phyloP scores from a whole-genome alignment of 2,888 invertebrate species.

The Ophion costatus region DNA sequence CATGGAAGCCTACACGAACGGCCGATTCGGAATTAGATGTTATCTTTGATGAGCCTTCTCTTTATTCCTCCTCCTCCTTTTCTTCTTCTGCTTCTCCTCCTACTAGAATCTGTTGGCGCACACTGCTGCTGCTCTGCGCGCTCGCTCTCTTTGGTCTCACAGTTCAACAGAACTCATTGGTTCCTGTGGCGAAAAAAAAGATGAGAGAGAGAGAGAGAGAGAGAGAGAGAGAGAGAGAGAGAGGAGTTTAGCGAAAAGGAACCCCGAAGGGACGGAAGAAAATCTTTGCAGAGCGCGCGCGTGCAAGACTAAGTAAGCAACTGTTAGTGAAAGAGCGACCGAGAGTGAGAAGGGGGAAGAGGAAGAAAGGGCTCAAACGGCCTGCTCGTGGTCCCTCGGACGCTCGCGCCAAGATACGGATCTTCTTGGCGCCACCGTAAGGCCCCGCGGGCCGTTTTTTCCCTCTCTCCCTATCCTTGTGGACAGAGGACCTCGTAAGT shows the following conservation, averaged over 20 bases:
- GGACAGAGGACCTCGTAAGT: constrained; percentile 70
- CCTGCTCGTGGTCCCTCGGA: constrained; percentile 62
- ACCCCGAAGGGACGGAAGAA: constrained; percentile 27
- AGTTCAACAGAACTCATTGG: constrained; percentile 55
- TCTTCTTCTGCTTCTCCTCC: constrained; percentile 50
- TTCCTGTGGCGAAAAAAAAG: constrained; percentile 45
- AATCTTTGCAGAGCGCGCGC: constrained; percentile 14
- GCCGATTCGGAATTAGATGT: constrained; percentile 82
- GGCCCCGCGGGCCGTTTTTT: constrained; percentile 69
- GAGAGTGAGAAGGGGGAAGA: constrained; percentile 10
- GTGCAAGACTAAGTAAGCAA: not conserved
- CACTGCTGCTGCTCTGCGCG: constrained; percentile 38
- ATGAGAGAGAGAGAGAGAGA: constrained; percentile 38
- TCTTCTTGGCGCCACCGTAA: constrained; percentile 83
- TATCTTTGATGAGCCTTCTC: constrained; percentile 81
- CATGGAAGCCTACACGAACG: constrained; percentile 77
- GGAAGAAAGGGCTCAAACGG: constrained; percentile 58
- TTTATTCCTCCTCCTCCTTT: constrained; percentile 63
- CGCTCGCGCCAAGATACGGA: constrained; percentile 81
- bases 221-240: constrained; percentile 26
- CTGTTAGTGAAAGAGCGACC: constrained; percentile 16
- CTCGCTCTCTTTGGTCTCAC: constrained; percentile 27
- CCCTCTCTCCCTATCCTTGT: constrained; percentile 13
- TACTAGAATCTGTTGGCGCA: constrained; percentile 60
- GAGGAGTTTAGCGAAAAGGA: constrained; percentile 23